A percentile compares a stretch with the other conserved stretches of the same genome.
These are phyloP conservation scores for Drosophila melanosoma DNA, from an alignment of 2,888 invertebrate species.

Conservation along the genomic window DNA sequence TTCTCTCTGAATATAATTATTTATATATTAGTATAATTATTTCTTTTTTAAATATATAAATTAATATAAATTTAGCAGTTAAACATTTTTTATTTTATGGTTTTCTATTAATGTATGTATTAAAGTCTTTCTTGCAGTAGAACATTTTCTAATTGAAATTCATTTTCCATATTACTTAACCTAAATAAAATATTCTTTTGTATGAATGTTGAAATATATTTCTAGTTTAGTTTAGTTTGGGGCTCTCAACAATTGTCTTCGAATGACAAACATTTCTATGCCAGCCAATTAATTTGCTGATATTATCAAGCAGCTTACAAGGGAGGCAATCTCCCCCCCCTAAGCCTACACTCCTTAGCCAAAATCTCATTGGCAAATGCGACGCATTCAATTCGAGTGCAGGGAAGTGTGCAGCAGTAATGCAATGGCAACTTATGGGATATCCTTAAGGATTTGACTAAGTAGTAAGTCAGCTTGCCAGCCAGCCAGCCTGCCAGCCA, in stretches of 20 bases:
- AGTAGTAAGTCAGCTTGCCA: background rate
- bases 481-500: background rate
- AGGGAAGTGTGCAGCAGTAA: conserved; percentile 21
- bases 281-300: conserved; percentile 34
- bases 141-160: background rate
- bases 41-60: background rate
- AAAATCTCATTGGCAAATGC: background rate
- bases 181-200: background rate
- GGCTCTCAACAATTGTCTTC: conserved; percentile 1
- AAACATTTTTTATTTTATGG: background rate
- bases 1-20: too few relatives aligned
- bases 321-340: background rate
- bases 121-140: background rate
- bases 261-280: conserved; percentile 9
- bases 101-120: background rate
- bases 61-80: background rate
- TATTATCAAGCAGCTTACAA: conserved; percentile 11
- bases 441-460: conserved; percentile 5
- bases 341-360: background rate
- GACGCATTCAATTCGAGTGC: background rate
- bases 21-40: too few relatives aligned
- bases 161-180: background rate
- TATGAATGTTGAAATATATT: background rate
- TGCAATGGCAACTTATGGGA: conserved; percentile 23
- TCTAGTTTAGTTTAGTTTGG: background rate